Evolutionary conservation across 2,888 invertebrate genomes (phyloP).

Genomic region (Steinernema hermaphroditum): DNA sequence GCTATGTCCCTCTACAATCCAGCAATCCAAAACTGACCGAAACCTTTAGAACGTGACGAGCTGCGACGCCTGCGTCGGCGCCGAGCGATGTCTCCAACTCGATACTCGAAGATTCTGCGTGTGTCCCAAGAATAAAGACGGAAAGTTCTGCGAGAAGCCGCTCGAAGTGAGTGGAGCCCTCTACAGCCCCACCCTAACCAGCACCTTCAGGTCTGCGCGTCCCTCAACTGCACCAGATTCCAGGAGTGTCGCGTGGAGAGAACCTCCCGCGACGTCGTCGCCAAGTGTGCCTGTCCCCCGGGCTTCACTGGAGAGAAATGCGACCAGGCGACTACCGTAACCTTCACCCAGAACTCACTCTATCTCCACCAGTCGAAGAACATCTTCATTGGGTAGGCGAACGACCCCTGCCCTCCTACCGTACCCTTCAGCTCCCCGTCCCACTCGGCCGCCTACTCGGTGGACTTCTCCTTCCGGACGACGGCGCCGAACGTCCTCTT

Average conservation of each 20-base stretch:
- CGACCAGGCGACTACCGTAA: conserved; percentile 44
- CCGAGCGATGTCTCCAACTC: conserved; percentile 38
- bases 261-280: conserved; percentile 24
- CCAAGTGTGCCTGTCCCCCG: conserved; percentile 39
- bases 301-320: conserved; percentile 46
- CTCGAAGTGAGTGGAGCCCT: neutral
- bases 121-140: conserved; percentile 36
- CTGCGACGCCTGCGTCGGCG: conserved; percentile 42
- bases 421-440: conserved; percentile 32
- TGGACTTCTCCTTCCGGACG: conserved; percentile 56
- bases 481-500: conserved; percentile 58
- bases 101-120: conserved; percentile 36
- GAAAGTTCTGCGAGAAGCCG: conserved; percentile 36
- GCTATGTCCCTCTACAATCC: too few species aligned
- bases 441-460: conserved; percentile 43
- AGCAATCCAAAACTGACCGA: neutral
- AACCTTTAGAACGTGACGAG: conserved; percentile 40
- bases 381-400: conserved; percentile 48
- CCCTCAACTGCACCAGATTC: conserved; percentile 32
- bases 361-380: conserved; percentile 53
- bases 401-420: conserved; percentile 22
- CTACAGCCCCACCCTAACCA: neutral
- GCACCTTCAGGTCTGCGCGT: conserved; percentile 36
- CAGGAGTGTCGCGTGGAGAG: conserved; percentile 36
- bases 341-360: conserved; percentile 50